Evolutionary conservation across 2,888 invertebrate genomes (phyloP), one percentile per base, ranked within the genome.

Genomic region (Mantis religiosa): DNA sequence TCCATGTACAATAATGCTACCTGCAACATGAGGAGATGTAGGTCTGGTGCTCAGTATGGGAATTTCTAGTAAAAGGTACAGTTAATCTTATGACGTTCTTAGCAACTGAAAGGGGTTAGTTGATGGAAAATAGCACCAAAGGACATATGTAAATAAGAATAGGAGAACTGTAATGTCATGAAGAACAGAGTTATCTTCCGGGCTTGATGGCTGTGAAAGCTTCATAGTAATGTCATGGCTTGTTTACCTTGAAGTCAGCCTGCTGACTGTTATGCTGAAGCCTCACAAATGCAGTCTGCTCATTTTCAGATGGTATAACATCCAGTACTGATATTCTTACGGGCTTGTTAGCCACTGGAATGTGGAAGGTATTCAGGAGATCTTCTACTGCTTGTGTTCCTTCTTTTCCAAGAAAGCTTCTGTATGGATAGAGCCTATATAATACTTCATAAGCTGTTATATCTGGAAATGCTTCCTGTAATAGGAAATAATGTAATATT

Each of bases 391-490:
- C 96, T 88, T 95, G 95, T 87, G 95, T 94, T 41, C 96, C 97
- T 87, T 98, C 98, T 91, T 95, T 95, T n/a, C 95, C 95, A 88
- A 98, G 93, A 92, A 98, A 96, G 3, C 95, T 94, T 91, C 96
- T 95, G 92, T 97, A 97, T 0, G 99, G 99, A 93, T 99, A 99
- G 0, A 98, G 94, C 81, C 96, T 94, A 90, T 95, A 95, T 82
- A 99, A 93, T 3, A 97, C 93, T 90, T 97, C 95, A 91, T 96
- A 95, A 0, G 96, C 93, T 20, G 96, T 94, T 81, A 97, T 93
- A 71, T 94, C 92, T 1, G 97, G 96, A 92, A 96, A 96, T 84
- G 94, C 93, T 92, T 97, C 96, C 98, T 98, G 94, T 87, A 94
- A 94, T 89, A 91, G 88, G 28, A 82, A 28, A 7, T 9, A 85